These are phyloP conservation scores for Trematomus bernacchii DNA, from an alignment of 2,797 vertebrate genomes.

Conservation along the genomic window DNA sequence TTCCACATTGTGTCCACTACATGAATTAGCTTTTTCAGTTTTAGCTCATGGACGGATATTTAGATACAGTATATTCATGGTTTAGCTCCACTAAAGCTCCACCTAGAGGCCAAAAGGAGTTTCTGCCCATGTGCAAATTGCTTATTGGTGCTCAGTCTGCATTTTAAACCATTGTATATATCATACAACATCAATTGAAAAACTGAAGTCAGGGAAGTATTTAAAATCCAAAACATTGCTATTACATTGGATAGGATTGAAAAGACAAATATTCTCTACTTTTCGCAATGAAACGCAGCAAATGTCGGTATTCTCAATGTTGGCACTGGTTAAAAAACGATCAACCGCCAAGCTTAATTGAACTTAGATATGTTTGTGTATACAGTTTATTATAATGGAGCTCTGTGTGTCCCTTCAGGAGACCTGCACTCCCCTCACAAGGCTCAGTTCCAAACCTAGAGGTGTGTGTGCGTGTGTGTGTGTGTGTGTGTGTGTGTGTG, in stretches of 20 bases:
- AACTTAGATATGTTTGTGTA: constrained; percentile 2
- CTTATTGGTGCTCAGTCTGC: too few species aligned
- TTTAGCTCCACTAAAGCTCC: too few species aligned
- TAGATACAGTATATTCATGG: too few species aligned
- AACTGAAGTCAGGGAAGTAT: too few species aligned
- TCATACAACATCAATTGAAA: background rate
- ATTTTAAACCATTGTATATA: too few species aligned
- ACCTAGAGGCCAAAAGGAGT: too few species aligned
- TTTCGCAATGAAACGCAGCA: background rate
- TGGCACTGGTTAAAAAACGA: constrained; percentile 1
- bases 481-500: constrained; percentile 28
- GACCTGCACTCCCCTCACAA: constrained; percentile 32
- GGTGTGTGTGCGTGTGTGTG: too few species aligned
- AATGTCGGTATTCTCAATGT: constrained; percentile 6
- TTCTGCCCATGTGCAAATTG: too few species aligned
- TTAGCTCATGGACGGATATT: too few species aligned
- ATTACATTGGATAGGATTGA: background rate
- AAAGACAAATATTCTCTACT: background rate
- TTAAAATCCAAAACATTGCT: background rate
- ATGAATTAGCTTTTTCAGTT: too few species aligned
- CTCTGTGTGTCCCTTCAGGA: constrained; percentile 44
- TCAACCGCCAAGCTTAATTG: background rate
- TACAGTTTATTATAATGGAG: constrained; percentile 6
- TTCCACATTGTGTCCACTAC: too few species aligned
- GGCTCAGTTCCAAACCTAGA: constrained; percentile 51